Base-by-base conservation (phyloP, 2,888 invertebrate genomes). In the Malacosoma neustria region DNA sequence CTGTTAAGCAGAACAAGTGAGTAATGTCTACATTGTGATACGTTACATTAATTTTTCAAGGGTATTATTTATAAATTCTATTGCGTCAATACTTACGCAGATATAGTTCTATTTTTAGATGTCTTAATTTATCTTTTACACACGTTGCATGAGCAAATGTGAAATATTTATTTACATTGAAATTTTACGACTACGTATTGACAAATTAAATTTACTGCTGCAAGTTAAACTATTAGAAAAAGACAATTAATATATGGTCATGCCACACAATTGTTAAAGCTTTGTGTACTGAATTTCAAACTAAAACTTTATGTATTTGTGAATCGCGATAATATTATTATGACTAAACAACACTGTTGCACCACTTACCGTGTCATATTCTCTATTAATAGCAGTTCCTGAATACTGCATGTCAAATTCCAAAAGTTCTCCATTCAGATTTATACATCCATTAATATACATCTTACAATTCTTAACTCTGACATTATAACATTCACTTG, bases 1-100 rank as follows among this genome's bases (percentile, higher is more conserved):
- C 91, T 34, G 88, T 89, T 41, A 87, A 87, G 48, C 85, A 85
- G 43, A 79, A 77, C 71, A 84, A 82, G 87, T 87, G 69, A 84
- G 87, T 76, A 14, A 29, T 35, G 35, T 33, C 34, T 22, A 40
- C 38, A 33, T 12, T 13, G 31, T 42, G 36, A 41, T 38, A 34
- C 34, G 34, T 35, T 35, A 22, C 15, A 39, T 29, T 35, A 22
- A 22, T 22, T 22, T 22, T 22, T 22, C 22, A 22, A 22, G 22
- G 22, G 22, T 22, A 13, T 35, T 22, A 22, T 11, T 6, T 13
- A 5, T 22, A 22, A 11, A 34, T 11, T 33, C 30, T 11, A 36
- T 11, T 34, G 12, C 12, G 12, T 14, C 14, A 13, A 14, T 34
- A 34, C 34, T 11, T 29, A 15, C 29, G 9, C 29, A 13, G 14